A percentile compares a stretch with the other conserved stretches of the same genome.
These are phyloP conservation scores for Acrocephalus arundinaceus DNA, from an alignment of 2,113 vertebrate species.

Conservation along the genomic window DNA sequence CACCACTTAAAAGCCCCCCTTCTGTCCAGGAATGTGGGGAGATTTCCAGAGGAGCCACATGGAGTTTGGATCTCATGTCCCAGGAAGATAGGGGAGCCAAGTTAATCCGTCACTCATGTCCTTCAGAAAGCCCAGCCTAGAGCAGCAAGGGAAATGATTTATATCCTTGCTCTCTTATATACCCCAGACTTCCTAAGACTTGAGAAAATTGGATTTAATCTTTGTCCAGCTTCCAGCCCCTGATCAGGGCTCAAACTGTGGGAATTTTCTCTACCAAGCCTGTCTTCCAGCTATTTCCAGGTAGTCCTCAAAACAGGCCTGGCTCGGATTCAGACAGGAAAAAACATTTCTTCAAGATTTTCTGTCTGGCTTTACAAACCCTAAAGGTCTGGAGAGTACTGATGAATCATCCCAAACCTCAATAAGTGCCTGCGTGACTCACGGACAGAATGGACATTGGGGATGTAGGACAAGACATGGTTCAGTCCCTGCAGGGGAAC, in stretches of 20 bases:
- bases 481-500: fast-evolving
- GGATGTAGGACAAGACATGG: fast-evolving
- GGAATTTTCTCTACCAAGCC: background rate
- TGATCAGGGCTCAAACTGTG: background rate
- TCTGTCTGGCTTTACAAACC: slow-evolving; percentile 5
- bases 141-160: background rate
- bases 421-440: background rate
- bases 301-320: slow-evolving; percentile 25
- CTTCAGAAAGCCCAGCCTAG: background rate
- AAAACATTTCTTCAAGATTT: slow-evolving; percentile 31
- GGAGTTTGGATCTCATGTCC: background rate
- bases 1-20: background rate
- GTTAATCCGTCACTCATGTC: background rate
- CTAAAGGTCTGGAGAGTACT: background rate
- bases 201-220: background rate
- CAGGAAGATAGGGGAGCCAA: background rate
- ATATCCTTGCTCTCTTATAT: background rate
- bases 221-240: background rate
- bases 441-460: fast-evolving
- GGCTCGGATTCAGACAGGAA: slow-evolving; percentile 27
- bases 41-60: background rate
- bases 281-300: slow-evolving; percentile 35
- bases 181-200: background rate
- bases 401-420: background rate
- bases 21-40: background rate